These are phyloP conservation scores for Esox niger DNA, from an alignment of 2,113 vertebrate genomes.

Conservation along the genomic window DNA sequence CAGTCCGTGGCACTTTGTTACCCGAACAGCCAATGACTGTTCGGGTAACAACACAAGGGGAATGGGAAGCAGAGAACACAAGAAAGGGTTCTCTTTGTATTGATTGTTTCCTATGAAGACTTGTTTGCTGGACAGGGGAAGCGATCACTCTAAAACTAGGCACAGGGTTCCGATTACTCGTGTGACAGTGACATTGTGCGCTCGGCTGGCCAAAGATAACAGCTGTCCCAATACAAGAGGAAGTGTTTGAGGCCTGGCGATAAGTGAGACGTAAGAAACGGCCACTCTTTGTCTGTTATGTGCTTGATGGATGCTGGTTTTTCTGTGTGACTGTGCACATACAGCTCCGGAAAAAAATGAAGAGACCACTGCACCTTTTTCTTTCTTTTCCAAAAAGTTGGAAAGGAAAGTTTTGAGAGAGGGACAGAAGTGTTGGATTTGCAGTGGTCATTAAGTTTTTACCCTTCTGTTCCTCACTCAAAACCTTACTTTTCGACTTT, in stretches of 20 bases:
- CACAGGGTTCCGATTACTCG: conserved; percentile 59
- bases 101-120: conserved; percentile 55
- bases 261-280: conserved; percentile 53
- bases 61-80: conserved; percentile 51
- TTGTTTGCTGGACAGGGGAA: conserved; percentile 54
- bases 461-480: no score
- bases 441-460: no score
- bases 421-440: no score
- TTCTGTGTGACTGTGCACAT: background rate
- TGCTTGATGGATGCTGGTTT: conserved; percentile 21
- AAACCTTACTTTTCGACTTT: no score
- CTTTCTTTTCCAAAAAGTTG: no score
- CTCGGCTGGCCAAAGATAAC: conserved; percentile 59
- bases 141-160: conserved; percentile 18
- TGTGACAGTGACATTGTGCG: conserved; percentile 53
- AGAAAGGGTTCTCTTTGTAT: conserved; percentile 56
- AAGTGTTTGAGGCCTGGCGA: conserved; percentile 57
- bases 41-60: no score
- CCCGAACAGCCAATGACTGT: background rate
- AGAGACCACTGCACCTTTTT: no score
- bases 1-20: no score
- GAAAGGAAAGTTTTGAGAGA: no score
- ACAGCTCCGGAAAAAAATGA: no score
- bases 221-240: conserved; percentile 58
- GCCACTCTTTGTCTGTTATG: conserved; percentile 10